Conservation (phyloP, 2,113 vertebrate species). For the Hyla sarda region DNA sequence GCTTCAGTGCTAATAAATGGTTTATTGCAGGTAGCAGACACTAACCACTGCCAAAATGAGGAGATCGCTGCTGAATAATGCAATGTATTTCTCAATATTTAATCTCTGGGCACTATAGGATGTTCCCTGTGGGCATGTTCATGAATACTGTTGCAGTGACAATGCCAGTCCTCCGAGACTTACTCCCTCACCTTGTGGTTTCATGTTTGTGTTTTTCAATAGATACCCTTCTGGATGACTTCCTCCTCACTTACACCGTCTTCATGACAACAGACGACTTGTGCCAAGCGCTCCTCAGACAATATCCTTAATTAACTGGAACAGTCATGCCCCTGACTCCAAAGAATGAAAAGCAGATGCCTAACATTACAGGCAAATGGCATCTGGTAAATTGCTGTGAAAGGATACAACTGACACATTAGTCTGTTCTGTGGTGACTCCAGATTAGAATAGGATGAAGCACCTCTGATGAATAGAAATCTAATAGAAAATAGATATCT, state of each 20-base stretch:
- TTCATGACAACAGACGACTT: conserved; percentile 96
- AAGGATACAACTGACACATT: conserved; percentile 30
- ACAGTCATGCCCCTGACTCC: conserved; percentile 19
- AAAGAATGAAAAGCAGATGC: conserved; percentile 56
- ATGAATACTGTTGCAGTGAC: conserved; percentile 32
- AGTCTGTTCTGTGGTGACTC: neutral
- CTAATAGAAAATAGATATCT: neutral
- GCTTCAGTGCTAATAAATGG: conserved; percentile 12
- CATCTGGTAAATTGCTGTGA: conserved; percentile 62
- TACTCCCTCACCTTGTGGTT: conserved; percentile 27
- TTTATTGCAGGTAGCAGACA: conserved; percentile 38
- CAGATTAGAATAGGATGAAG: neutral
- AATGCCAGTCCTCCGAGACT: conserved; percentile 15
- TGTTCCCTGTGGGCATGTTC: conserved; percentile 55
- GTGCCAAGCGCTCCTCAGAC: conserved; percentile 92
- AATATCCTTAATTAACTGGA: conserved; percentile 88
- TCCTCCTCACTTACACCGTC: conserved; percentile 94
- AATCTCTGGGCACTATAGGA: conserved; percentile 18
- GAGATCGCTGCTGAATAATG: conserved; percentile 51
- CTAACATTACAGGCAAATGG: conserved; percentile 60
- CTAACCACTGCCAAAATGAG: conserved; percentile 51
- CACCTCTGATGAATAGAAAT: conserved; percentile 5
- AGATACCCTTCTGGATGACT: conserved; percentile 94
- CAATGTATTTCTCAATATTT: conserved; percentile 62
- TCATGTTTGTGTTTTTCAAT: conserved; percentile 68